These are phyloP conservation scores for Sphaeramia orbicularis DNA, from an alignment of 2,797 vertebrate species.

Conservation along the genomic window DNA sequence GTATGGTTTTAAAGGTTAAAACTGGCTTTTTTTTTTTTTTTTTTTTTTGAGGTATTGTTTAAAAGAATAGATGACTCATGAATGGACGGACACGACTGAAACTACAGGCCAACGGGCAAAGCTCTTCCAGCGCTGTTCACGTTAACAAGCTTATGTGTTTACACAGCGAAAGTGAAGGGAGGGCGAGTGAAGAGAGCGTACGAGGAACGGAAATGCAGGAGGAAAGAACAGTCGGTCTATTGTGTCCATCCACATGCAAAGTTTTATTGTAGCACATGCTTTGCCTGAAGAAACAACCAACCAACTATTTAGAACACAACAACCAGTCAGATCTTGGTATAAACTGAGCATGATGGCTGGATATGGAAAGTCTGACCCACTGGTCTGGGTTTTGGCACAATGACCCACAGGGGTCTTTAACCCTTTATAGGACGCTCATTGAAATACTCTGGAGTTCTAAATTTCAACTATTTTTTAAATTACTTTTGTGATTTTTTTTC, in stretches of 20 bases:
- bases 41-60: not conserved
- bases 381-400: constrained; percentile 39
- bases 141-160: constrained; percentile 62
- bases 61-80: not conserved
- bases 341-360: constrained; percentile 32
- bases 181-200: constrained; percentile 19
- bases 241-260: constrained; percentile 64
- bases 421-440: no score
- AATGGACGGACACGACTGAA: constrained; percentile 18
- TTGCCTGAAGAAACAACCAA: constrained; percentile 66
- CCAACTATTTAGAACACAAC: constrained; percentile 62
- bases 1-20: constrained; percentile 28
- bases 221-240: constrained; percentile 69
- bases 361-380: constrained; percentile 50
- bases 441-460: no score
- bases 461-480: no score
- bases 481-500: no score
- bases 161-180: constrained; percentile 40
- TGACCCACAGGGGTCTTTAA: constrained; percentile 51
- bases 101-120: constrained; percentile 21
- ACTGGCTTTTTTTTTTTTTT: not conserved
- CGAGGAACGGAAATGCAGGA: constrained; percentile 47
- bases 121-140: constrained; percentile 40
- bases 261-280: constrained; percentile 68
- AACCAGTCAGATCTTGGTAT: constrained; percentile 41